phyloP scores from a whole-genome alignment of 2,888 invertebrate species.

The Heliconius cydno region DNA sequence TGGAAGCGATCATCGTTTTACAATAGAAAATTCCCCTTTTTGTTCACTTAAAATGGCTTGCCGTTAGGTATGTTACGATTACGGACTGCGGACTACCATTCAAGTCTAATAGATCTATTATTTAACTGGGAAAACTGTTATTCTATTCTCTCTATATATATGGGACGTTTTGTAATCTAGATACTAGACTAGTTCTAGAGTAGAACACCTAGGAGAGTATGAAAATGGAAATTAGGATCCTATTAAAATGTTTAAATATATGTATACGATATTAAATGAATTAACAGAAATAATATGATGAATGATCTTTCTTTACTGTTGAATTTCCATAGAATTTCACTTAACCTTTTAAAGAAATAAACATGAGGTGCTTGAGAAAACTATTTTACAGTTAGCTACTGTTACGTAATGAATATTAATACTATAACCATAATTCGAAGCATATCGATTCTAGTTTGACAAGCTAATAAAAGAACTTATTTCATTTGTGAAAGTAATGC shows the following conservation, averaged over 20 bases:
- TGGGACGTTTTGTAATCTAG: slow-evolving; percentile 3
- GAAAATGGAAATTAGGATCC: background rate
- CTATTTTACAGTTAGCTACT: slow-evolving; percentile 38
- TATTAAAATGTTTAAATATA: background rate
- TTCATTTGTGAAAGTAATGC: slow-evolving; percentile 17
- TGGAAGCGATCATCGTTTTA: slow-evolving; percentile 53
- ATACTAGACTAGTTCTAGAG: too few relatives aligned
- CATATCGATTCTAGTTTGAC: slow-evolving; percentile 26
- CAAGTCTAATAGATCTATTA: slow-evolving; percentile 37
- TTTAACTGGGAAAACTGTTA: slow-evolving; percentile 39
- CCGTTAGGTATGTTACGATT: slow-evolving; percentile 59
- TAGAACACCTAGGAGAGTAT: too few relatives aligned
- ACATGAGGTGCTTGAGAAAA: slow-evolving; percentile 27
- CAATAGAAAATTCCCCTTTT: slow-evolving; percentile 50
- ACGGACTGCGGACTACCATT: slow-evolving; percentile 31
- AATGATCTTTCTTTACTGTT: slow-evolving; percentile 32
- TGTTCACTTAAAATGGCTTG: slow-evolving; percentile 58
- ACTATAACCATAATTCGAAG: slow-evolving; percentile 33
- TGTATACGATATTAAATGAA: background rate
- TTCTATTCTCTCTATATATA: slow-evolving; percentile 24
- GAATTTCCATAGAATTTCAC: slow-evolving; percentile 43
- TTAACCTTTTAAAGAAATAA: slow-evolving; percentile 38
- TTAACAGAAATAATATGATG: slow-evolving; percentile 7
- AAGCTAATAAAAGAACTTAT: slow-evolving; percentile 21
- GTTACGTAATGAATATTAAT: slow-evolving; percentile 41